phyloP scores from a whole-genome alignment of 1,140 invertebrate species.

The Bemisia tabaci region DNA sequence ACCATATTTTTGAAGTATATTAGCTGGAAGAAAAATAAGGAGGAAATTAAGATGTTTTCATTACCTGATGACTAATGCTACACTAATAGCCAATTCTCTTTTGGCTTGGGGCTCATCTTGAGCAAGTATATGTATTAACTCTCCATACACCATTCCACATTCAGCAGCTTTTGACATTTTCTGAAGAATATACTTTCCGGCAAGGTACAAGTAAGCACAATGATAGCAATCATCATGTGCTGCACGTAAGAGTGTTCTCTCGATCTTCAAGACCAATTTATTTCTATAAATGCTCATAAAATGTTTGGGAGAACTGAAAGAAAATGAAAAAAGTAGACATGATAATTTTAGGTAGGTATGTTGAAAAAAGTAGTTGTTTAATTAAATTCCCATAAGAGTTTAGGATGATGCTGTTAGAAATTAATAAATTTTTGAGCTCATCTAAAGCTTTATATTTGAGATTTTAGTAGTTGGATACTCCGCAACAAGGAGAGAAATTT shows the following conservation, averaged over 20 bases:
- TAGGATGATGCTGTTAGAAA: no score
- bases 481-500: no score
- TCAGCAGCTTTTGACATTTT: neutral
- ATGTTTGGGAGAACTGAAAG: neutral
- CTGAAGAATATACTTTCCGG: neutral
- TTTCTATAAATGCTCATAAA: neutral
- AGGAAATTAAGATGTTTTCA: no score
- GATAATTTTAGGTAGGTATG: no score
- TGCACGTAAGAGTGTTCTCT: neutral
- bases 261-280: neutral
- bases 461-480: no score
- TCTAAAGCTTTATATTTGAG: no score
- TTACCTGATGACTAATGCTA: neutral
- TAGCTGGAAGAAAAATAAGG: no score
- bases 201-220: neutral
- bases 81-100: neutral
- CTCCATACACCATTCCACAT: neutral
- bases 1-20: no score
- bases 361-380: no score
- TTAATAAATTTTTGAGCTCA: no score
- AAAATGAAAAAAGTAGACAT: neutral
- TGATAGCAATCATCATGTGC: neutral
- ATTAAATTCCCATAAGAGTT: no score
- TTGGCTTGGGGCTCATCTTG: neutral
- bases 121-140: neutral